Evolutionary conservation across 2,797 vertebrate species (phyloP).

Genomic region (Pseudopleuronectes americanus): DNA sequence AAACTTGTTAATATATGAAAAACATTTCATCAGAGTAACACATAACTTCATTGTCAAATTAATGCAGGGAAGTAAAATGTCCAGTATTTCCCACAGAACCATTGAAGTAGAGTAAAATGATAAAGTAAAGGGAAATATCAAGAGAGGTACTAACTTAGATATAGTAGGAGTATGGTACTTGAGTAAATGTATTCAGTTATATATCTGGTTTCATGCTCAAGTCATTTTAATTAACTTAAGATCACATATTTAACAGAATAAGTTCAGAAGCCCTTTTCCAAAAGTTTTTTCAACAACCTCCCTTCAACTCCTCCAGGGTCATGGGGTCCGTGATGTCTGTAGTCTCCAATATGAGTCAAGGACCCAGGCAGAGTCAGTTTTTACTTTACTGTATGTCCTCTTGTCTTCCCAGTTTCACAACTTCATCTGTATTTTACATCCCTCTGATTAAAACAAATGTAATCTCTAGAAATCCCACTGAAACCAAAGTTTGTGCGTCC

Average conservation of each 20-base stretch:
- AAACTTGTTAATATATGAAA: too few relatives aligned
- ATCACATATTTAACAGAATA: background rate
- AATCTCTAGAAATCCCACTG: slow-evolving; percentile 7
- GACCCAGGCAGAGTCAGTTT: slow-evolving; percentile 1
- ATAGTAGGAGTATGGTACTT: too few relatives aligned
- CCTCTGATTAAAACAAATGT: slow-evolving; percentile 43
- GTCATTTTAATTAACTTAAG: too few relatives aligned
- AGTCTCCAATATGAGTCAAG: background rate
- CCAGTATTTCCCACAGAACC: too few relatives aligned
- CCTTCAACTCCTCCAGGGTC: background rate
- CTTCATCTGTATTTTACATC: slow-evolving; percentile 12
- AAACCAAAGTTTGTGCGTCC: background rate
- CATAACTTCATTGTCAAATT: too few relatives aligned
- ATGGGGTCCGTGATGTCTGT: background rate
- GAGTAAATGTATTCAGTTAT: too few relatives aligned
- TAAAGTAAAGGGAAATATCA: too few relatives aligned
- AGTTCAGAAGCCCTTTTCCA: background rate
- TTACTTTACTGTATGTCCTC: slow-evolving; percentile 3
- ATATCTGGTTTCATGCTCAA: too few relatives aligned
- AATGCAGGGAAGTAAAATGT: too few relatives aligned
- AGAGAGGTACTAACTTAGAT: too few relatives aligned
- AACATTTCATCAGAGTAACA: too few relatives aligned
- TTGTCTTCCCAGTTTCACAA: background rate
- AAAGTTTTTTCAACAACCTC: background rate
- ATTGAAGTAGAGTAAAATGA: too few relatives aligned